A percentile compares a stretch with the other conserved stretches of the same genome.
phyloP scores from a whole-genome alignment of 2,113 vertebrate genomes.

The Sturnus vulgaris region DNA sequence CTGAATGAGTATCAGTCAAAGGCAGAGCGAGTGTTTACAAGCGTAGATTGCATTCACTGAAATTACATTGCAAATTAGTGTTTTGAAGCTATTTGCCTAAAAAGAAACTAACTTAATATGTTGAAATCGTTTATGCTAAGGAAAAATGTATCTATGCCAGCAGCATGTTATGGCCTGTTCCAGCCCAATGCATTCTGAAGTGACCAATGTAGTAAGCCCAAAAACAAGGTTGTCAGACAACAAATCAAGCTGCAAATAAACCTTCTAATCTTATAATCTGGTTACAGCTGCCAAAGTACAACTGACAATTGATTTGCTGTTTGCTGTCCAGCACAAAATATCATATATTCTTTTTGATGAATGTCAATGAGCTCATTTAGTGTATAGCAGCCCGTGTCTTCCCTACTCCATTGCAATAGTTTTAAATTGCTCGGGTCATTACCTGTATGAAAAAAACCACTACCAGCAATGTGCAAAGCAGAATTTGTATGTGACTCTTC shows the following conservation, averaged over 20 bases:
- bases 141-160: neutral
- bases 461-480: neutral
- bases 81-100: conserved; percentile 44
- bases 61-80: conserved; percentile 35
- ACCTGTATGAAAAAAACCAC: neutral
- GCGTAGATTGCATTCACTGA: neutral
- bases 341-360: conserved; percentile 1
- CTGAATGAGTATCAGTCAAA: neutral
- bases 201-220: conserved; percentile 26
- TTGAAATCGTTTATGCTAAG: neutral
- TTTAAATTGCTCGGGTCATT: neutral
- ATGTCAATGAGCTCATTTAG: neutral
- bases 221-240: conserved; percentile 52
- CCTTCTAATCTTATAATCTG: conserved; percentile 34
- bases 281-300: conserved; percentile 5
- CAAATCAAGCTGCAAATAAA: conserved; percentile 48
- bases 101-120: conserved; percentile 28
- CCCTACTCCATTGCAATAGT: neutral
- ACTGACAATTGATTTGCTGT: conserved; percentile 17
- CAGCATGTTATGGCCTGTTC: conserved; percentile 1
- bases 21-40: conserved; percentile 15
- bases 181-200: conserved; percentile 26
- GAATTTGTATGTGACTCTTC: neutral
- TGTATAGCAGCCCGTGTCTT: neutral
- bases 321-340: neutral